Conservation (phyloP, 2,888 invertebrate genomes). For the Dexiosoma caninum region DNA sequence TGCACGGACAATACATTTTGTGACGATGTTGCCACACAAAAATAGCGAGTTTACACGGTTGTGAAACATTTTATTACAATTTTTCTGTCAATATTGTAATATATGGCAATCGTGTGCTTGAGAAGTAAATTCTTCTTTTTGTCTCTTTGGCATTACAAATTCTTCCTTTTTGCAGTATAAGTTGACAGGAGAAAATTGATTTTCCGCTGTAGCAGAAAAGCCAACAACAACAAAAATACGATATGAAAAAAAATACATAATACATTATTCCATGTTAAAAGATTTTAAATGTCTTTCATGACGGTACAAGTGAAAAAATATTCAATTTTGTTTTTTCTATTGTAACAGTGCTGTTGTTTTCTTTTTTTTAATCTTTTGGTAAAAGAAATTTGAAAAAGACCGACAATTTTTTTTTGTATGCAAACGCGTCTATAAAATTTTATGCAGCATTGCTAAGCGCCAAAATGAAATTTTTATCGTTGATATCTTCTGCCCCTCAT, state of each 20-base stretch:
- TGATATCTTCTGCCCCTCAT: constrained; percentile 10
- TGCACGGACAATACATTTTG: too few relatives aligned
- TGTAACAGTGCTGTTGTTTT: not conserved
- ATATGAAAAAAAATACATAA: constrained; percentile 44
- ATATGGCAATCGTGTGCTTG: too few relatives aligned
- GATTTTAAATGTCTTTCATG: constrained; percentile 27
- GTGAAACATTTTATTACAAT: too few relatives aligned
- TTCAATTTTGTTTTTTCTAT: constrained; percentile 29
- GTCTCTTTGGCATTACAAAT: not conserved
- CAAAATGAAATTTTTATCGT: constrained; percentile 57
- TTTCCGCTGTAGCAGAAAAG: constrained; percentile 35
- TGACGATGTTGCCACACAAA: too few relatives aligned
- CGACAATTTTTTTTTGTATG: constrained; percentile 47
- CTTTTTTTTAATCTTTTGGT: constrained; percentile 36
- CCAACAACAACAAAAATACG: not conserved
- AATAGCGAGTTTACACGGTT: too few relatives aligned
- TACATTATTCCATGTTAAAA: constrained; percentile 14
- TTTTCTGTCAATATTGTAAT: too few relatives aligned
- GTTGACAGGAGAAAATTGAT: constrained; percentile 41
- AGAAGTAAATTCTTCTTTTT: too few relatives aligned
- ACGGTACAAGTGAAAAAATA: constrained; percentile 20
- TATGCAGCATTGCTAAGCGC: constrained; percentile 64
- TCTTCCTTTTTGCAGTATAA: not conserved
- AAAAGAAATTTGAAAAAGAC: constrained; percentile 43
- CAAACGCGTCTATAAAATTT: constrained; percentile 60